A percentile compares a stretch with the other conserved stretches of the same genome.
These are phyloP conservation scores for Ips nitidus DNA, from an alignment of 1,140 invertebrate genomes.

Conservation along the genomic window DNA sequence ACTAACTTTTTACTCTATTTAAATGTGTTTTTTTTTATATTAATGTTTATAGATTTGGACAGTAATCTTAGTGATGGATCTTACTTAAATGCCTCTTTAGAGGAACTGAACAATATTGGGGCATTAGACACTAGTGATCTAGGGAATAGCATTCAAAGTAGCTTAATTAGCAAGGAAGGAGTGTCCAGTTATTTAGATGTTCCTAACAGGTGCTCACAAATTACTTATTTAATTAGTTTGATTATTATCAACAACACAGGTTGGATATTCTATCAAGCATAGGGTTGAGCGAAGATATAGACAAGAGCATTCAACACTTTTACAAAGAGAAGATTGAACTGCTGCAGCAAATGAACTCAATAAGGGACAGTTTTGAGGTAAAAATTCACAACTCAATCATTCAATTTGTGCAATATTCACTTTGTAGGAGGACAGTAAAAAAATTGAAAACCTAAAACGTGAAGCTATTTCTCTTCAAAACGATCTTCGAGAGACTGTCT, in stretches of 20 bases:
- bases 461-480: constrained; percentile 32
- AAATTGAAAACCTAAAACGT: constrained; percentile 34
- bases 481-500: constrained; percentile 39
- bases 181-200: constrained; percentile 14
- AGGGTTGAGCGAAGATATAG: constrained; percentile 31
- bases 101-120: background rate
- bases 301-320: constrained; percentile 37
- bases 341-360: constrained; percentile 25
- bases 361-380: constrained; percentile 38
- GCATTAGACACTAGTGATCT: constrained; percentile 34
- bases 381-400: background rate
- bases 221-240: background rate
- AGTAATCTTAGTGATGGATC: constrained; percentile 29
- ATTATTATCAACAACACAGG: background rate
- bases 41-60: constrained; percentile 24
- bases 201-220: constrained; percentile 17
- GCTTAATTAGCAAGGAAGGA: constrained; percentile 18
- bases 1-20: background rate
- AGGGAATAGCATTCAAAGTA: constrained; percentile 30
- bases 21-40: constrained; percentile 1
- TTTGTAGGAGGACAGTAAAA: constrained; percentile 34
- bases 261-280: constrained; percentile 32
- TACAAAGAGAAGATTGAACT: constrained; percentile 35
- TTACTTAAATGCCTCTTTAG: constrained; percentile 7
- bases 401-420: background rate